These are phyloP conservation scores for Epizoanthus illoricatus DNA, from an alignment of 92 coral and sea anemone species.

Conservation along the genomic window DNA sequence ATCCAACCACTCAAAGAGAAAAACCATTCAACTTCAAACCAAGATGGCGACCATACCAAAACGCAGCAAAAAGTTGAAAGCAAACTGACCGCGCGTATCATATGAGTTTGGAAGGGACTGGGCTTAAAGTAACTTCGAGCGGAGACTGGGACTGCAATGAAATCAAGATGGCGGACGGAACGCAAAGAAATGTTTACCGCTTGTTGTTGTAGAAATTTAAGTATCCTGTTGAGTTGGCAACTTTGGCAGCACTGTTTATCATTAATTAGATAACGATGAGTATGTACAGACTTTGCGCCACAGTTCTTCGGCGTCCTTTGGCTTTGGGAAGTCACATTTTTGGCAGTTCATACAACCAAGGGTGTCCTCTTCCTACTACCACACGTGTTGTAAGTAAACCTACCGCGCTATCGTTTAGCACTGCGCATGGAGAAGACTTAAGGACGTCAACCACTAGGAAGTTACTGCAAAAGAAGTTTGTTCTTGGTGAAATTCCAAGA, in stretches of 20 bases:
- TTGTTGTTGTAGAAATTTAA: too few species aligned
- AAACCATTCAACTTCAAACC: slow-evolving; percentile 1
- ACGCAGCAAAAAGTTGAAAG: not conserved
- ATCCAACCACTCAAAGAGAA: too few species aligned
- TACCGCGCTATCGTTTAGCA: too few species aligned
- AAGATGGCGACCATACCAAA: slow-evolving; percentile 36
- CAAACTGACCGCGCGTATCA: not conserved
- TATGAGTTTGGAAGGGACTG: not conserved
- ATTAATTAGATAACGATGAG: too few species aligned
- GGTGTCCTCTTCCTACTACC: too few species aligned
- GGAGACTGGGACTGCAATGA: not conserved
- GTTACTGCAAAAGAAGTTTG: not conserved
- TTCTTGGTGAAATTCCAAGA: not conserved
- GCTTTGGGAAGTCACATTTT: too few species aligned
- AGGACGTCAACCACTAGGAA: not conserved
- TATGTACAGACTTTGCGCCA: too few species aligned
- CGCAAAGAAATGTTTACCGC: not conserved
- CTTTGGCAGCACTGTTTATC: too few species aligned
- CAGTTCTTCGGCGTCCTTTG: too few species aligned
- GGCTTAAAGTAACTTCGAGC: not conserved
- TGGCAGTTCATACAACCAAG: too few species aligned
- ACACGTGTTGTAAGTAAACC: too few species aligned
- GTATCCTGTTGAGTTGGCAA: too few species aligned
- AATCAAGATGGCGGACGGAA: slow-evolving; percentile 9
- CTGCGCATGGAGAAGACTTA: not conserved